These are phyloP conservation scores for Copidosoma aretas DNA, from an alignment of 2,888 invertebrate genomes.

Conservation along the genomic window DNA sequence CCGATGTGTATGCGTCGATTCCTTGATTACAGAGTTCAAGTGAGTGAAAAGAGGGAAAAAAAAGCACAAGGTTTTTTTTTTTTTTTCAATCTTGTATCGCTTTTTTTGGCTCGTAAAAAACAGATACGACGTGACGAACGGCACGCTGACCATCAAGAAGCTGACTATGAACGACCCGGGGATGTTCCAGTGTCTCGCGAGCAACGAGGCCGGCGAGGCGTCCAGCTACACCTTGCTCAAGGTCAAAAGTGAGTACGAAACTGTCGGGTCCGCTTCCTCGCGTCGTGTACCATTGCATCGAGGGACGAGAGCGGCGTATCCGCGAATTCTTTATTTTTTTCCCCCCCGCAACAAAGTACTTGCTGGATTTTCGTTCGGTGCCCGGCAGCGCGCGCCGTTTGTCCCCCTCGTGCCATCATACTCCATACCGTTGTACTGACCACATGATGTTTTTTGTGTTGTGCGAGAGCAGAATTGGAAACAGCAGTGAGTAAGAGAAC, in stretches of 20 bases:
- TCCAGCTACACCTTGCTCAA: conserved; percentile 90
- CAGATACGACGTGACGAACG: conserved; percentile 75
- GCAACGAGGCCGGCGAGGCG: conserved; percentile 89
- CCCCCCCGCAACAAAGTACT: no score
- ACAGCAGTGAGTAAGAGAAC: conserved; percentile 55
- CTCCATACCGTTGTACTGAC: conserved; percentile 35
- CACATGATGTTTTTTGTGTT: conserved; percentile 44
- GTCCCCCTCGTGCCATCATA: no score
- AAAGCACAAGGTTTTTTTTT: no score
- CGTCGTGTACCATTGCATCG: background rate
- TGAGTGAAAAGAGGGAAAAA: no score
- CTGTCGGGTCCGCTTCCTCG: background rate
- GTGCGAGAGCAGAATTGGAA: conserved; percentile 53
- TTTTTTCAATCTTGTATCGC: no score
- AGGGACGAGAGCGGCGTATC: background rate
- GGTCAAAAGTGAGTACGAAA: conserved; percentile 85
- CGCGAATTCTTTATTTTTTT: background rate
- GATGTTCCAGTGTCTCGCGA: conserved; percentile 93
- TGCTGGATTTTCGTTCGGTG: no score
- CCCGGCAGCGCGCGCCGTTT: no score
- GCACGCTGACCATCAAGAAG: conserved; percentile 80
- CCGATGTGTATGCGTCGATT: no score
- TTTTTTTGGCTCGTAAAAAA: no score
- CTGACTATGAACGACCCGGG: conserved; percentile 87
- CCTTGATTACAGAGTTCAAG: no score